phyloP scores from a whole-genome alignment of 2,797 vertebrate species.

The Spondyliosoma cantharus region DNA sequence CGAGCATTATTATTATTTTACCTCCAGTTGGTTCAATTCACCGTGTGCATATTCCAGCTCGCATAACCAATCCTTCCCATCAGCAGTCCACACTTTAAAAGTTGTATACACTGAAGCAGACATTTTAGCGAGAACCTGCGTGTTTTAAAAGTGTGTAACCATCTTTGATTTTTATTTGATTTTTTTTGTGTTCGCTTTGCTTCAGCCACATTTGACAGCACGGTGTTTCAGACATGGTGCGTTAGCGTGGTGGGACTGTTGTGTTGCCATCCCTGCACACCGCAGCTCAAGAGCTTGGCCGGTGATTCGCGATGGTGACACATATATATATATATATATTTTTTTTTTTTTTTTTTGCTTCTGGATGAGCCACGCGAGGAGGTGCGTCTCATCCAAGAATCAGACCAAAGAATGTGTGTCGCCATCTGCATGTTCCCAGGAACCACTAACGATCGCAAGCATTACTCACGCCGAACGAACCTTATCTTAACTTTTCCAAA shows the following conservation, averaged over 20 bases:
- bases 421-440: not conserved
- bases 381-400: no score
- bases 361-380: no score
- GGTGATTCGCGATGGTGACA: not conserved
- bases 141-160: not conserved
- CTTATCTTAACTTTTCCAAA: not conserved
- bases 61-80: not conserved
- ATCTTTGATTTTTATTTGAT: no score
- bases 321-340: no score
- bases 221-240: not conserved
- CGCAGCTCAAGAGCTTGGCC: not conserved
- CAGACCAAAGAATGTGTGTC: no score
- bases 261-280: conserved; percentile 14
- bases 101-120: not conserved
- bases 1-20: not conserved
- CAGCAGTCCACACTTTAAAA: not conserved
- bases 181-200: not conserved
- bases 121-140: not conserved
- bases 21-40: not conserved
- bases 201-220: not conserved
- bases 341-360: no score
- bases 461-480: not conserved
- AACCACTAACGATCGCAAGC: not conserved
- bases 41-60: not conserved
- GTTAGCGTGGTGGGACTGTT: not conserved